Evolutionary conservation across 2,113 vertebrate genomes (phyloP), one percentile per base, ranked within the genome.

Genomic region (Herpailurus yagouaroundi): DNA sequence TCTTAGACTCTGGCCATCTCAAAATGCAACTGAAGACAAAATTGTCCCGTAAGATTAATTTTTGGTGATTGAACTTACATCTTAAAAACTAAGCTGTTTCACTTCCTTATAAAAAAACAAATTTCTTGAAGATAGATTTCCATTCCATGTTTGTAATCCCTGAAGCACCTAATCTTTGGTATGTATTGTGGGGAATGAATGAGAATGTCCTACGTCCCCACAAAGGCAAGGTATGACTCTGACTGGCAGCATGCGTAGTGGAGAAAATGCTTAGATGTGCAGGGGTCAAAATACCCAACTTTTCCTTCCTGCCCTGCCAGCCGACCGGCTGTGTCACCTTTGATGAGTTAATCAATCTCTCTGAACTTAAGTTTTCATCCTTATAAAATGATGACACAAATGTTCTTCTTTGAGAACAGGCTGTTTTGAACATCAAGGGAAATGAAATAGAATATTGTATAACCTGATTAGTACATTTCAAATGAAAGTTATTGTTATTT

Each of bases 21-120:
- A 98, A 96, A 98, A 97, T 97, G 96, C 97, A 97, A 97, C 84
- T 93, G 84, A 94, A 95, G 92, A 94, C 92, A 98, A 98, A 98
- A 97, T 79, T 90, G 74, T 77, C 94, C 83, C 33, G 10, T 91
- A 91, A 89, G 57, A 89, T 97, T 95, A 97, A 96, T 93, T 96
- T 97, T 87, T 92, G 81, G 96, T 97, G 88, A 97, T 97, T 96
- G 90, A 88, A 96, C 52, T 87, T 93, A 52, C 41, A 92, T 97
- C 89, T 97, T 96, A 81, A 96, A 96, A 95, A 95, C 87, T 97
- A 97, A 97, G 92, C 95, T 96, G 94, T 98, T 98, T 98, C 95
- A 97, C 95, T 98, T 98, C 98, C 95, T 89, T 68, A 79, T 96
- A 29, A 84, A 86, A 94, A 93, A 94, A 38, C 83, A 97, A 73